phyloP scores from a whole-genome alignment of 1,140 invertebrate species.

The Drosophila leontia region DNA sequence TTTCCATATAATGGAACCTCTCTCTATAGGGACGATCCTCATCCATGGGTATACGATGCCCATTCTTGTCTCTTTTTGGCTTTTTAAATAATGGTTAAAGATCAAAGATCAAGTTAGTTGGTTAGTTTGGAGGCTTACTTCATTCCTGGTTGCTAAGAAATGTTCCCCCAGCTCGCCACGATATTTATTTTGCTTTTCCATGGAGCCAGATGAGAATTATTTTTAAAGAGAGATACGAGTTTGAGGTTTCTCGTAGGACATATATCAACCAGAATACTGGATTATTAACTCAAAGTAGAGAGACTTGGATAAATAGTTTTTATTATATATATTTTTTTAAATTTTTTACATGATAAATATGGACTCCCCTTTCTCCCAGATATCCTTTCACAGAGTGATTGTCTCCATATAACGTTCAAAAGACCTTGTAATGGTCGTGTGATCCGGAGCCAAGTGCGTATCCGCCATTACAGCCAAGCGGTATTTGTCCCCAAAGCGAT shows the following conservation, averaged over 20 bases:
- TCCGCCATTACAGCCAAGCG: constrained; percentile 91
- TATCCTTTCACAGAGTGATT: constrained; percentile 47
- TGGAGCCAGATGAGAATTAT: not conserved
- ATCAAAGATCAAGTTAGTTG: not conserved
- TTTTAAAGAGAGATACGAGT: not conserved
- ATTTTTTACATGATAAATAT: constrained; percentile 14
- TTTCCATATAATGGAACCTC: not conserved
- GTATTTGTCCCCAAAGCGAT: constrained; percentile 89
- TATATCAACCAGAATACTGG: not conserved
- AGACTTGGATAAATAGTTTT: constrained; percentile 37
- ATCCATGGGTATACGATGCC: not conserved
- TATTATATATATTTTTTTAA: constrained; percentile 1
- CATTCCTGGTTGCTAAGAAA: not conserved
- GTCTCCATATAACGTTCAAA: constrained; percentile 82
- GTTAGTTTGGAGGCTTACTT: not conserved
- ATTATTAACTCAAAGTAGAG: not conserved
- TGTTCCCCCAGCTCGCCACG: constrained; percentile 1
- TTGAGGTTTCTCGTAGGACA: not conserved
- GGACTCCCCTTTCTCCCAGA: not conserved
- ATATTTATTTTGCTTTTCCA: constrained; percentile 24
- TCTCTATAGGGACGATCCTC: not conserved
- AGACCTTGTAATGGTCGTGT: constrained; percentile 77
- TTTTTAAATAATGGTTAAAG: not conserved
- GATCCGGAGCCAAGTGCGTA: constrained; percentile 88
- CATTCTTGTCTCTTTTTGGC: not conserved